Percentiles rank a stretch among this genome's conserved stretches.
phyloP scores from a whole-genome alignment of 2,113 vertebrate species.

The Ploceus nigricollis region DNA sequence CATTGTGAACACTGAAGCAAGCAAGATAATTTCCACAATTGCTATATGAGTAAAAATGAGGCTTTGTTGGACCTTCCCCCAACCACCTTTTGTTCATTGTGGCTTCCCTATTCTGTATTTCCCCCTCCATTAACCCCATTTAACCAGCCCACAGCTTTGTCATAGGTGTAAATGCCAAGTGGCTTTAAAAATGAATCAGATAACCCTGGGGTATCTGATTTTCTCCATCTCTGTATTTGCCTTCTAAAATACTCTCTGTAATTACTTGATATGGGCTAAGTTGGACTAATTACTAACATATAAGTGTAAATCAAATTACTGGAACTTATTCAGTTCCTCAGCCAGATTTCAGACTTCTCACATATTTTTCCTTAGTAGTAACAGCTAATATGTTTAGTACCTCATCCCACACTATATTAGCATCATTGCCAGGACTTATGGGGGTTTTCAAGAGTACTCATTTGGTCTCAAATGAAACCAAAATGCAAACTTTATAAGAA shows the following conservation, averaged over 20 bases:
- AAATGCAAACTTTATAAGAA: background rate
- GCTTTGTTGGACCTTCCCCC: background rate
- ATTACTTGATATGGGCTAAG: background rate
- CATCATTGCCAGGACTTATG: background rate
- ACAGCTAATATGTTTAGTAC: background rate
- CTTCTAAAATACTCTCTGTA: background rate
- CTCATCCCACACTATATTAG: background rate
- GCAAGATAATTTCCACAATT: background rate
- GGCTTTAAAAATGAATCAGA: conserved; percentile 53
- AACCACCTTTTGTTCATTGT: background rate
- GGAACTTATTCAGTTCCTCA: background rate
- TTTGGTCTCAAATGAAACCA: background rate
- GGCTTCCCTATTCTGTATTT: background rate
- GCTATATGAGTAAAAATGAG: background rate
- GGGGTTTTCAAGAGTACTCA: background rate
- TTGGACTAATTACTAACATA: background rate
- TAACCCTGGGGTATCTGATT: background rate
- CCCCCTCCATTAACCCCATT: background rate
- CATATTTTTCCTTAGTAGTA: background rate
- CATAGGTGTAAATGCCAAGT: conserved; percentile 36
- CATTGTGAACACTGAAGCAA: background rate
- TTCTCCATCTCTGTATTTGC: background rate
- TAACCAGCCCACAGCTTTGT: background rate
- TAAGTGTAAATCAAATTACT: background rate
- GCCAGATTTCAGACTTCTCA: background rate